Evolutionary conservation across 2,888 invertebrate species (phyloP), one percentile per base, ranked within the genome.

Genomic region (Doris montereyensis): DNA sequence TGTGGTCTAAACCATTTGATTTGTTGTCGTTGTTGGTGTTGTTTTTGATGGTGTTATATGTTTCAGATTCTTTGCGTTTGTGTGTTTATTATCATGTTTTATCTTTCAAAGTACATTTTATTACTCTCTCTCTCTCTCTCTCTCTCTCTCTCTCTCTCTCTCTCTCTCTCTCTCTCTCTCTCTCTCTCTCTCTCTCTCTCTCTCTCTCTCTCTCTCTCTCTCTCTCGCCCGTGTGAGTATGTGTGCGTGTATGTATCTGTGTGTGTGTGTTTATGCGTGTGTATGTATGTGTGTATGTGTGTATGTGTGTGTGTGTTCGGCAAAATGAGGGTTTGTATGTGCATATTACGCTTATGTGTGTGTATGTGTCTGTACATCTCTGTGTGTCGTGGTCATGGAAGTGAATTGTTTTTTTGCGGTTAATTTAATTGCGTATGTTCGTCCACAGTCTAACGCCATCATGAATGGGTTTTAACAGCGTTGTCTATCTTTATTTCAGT

Each of bases 171-270:
- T 57, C 58, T 52, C 2, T 41, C 35, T 32, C 3, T 1, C 26
- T 57, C 28, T 17, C 3, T 58, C 17, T 26, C 35, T 21, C 10
- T 34, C 1, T 30, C 34, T 26, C 34, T 17, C n/a, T 3, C 67
- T 17, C 65, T 13, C 62, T 21, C 34, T 26, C 30, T 13, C 32
- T 60, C 10, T 75, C 41, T 73, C 71, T 65, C 32, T 70, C 41
- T 71, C 94, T 83, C 94, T 93, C 35, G 65, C 4, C 24, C 24
- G n/a, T 72, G 17, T 3, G 72, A 41, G 52, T 8, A 3, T 52
- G 72, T 72, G 52, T 41, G 52, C 17, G 32, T 72, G 72, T 32
- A 8, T 3, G 24, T 41, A 26, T 72, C 52, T 72, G 32, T 72
- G 72, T 72, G 32, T 72, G 52, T 72, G 32, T 72, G 72, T 72